Evolutionary conservation across 1,140 invertebrate genomes (phyloP), one percentile per base, ranked within the genome.

Genomic region (Adelges cooleyi): DNA sequence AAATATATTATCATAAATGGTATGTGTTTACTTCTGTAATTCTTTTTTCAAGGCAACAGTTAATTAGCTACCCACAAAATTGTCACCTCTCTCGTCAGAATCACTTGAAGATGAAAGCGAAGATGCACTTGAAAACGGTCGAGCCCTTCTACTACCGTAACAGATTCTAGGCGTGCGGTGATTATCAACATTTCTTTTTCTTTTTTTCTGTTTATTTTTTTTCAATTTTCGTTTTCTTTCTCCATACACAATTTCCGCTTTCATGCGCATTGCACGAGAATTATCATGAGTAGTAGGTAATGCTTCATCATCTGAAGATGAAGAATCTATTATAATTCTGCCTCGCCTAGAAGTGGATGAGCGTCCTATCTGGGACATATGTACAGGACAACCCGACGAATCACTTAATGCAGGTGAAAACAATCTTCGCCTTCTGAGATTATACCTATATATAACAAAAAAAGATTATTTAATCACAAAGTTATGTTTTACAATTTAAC

Each of bases 301-400:
- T 8, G 23, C 54, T 22, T 62, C 56, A 62, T 62, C 56, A 33
- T 20, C 17, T 4, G 56, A 48, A 29, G 56, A 62, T 20, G 56
- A 62, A 29, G 10, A 44, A 11, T 62, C 42, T 13, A 33, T 0
- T 18, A 3, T 10, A 17, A 33, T 15, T 17, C 56, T 48, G 15
- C 9, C 17, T 20, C 23, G 17, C 29, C 42, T 48, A 15, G 2
- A 13, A 22, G 1, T 6, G 46, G 42, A 17, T 29, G 15, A 17
- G 27, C 9, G 29, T 29, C 15, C 2, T 4, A 59, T 18, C 27
- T 23, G 53, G 25, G 53, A 6, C 1, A 56, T 15, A 9, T 59
- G n/a, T n/a, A 25, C 6, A 23, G 15, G 36, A 59, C 1, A 46
- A 44, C 2, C 42, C 27, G 54, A 10, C 8, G 23, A 18, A 20